Evolutionary conservation across 1,140 invertebrate genomes (phyloP), one percentile per base, ranked within the genome.

Genomic region (Bombus sylvicola): DNA sequence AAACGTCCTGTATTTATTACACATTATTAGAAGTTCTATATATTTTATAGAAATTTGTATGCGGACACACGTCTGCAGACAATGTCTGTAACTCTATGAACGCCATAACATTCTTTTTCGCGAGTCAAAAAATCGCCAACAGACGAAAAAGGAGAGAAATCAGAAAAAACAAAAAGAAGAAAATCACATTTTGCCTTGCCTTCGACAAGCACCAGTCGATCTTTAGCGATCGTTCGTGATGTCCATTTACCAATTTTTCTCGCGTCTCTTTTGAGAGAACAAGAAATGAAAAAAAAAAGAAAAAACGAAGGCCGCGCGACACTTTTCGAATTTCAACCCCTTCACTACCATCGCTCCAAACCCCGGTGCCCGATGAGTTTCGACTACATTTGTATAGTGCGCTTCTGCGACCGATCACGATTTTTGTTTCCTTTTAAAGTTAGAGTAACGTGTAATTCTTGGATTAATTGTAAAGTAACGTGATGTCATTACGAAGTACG

Each of bases 381-480:
- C 76, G 25, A 59, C 34, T 28, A 80, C 37, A 62, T 73, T 81
- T 81, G 77, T 71, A 62, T 72, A 85, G 82, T 78, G 68, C 76
- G 83, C 69, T 66, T 53, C 76, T 73, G 53, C 77, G 76, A 81
- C 4, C 77, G 57, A 69, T 34, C 13, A 47, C 37, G 3, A 66
- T 64, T 86, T 76, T 66, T 57, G 9, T 84, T 69, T 47, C 13
- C 39, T 18, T 82, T 28, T 37, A 34, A 68, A 62, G 15, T 66
- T 22, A n/a, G 12, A 66, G 25, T 62, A 78, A 81, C 74, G 31
- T 77, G 41, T 86, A 82, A 86, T 39, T 66, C 66, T 82, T 57
- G 59, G 43, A 86, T 78, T 86, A 74, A 86, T 88, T 86, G 87
- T 86, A 86, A 85, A 73, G 72, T 41, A 64, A 82, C 68, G 59